Conservation (phyloP, 2,797 vertebrate species). For the Helostoma temminkii region DNA sequence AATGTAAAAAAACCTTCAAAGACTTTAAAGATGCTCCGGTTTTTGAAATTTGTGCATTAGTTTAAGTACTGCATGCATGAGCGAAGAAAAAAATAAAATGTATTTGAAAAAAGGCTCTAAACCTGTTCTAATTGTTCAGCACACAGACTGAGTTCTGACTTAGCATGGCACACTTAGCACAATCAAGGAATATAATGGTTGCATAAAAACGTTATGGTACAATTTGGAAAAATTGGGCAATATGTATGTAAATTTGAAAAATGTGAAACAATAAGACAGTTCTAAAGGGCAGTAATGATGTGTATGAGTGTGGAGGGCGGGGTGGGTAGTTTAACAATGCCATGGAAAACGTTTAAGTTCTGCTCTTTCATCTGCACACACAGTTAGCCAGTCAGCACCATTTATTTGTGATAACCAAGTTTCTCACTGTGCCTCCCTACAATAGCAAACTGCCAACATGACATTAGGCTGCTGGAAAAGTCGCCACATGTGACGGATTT, state of each 20-base stretch:
- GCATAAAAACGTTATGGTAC: not conserved
- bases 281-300: slow-evolving; percentile 7
- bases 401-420: slow-evolving; percentile 73
- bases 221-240: not conserved
- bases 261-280: slow-evolving; percentile 1
- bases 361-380: slow-evolving; percentile 71
- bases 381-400: slow-evolving; percentile 69
- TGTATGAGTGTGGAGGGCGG: slow-evolving; percentile 11
- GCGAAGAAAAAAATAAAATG: too few relatives aligned
- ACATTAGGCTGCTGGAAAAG: slow-evolving; percentile 53
- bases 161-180: too few relatives aligned
- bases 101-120: too few relatives aligned
- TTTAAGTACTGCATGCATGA: not conserved
- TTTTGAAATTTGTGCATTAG: not conserved
- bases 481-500: slow-evolving; percentile 65
- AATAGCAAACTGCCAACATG: slow-evolving; percentile 69
- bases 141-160: too few relatives aligned
- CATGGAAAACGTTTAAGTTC: slow-evolving; percentile 70
- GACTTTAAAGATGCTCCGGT: not conserved
- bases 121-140: too few relatives aligned
- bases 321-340: slow-evolving; percentile 62
- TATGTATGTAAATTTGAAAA: slow-evolving; percentile 4
- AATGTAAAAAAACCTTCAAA: not conserved
- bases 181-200: not conserved
- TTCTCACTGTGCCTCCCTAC: slow-evolving; percentile 62